phyloP scores from a whole-genome alignment of 2,113 vertebrate genomes.

The Malurus melanocephalus region DNA sequence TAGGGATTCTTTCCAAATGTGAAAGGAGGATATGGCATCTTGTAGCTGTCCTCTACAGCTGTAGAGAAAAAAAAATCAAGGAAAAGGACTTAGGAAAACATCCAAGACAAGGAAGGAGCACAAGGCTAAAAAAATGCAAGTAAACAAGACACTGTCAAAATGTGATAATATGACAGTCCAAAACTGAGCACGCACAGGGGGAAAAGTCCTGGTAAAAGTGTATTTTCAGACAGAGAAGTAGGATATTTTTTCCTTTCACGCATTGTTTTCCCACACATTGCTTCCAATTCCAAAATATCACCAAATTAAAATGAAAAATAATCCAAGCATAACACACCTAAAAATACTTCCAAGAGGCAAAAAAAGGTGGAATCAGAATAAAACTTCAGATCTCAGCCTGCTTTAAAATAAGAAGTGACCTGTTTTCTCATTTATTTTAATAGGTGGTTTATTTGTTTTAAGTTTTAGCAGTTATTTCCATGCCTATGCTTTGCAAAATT shows the following conservation, averaged over 20 bases:
- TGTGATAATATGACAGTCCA: neutral
- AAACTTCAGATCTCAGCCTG: neutral
- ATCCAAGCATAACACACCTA: conserved; percentile 67
- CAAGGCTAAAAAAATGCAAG: neutral
- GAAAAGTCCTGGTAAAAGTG: neutral
- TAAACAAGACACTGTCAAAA: neutral
- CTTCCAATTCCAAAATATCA: conserved; percentile 70
- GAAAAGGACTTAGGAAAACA: neutral
- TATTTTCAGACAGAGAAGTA: neutral
- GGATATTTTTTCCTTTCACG: neutral
- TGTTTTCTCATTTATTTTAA: conserved; percentile 16
- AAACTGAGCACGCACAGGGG: fast-evolving
- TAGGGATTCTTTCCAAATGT: neutral
- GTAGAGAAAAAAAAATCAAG: neutral
- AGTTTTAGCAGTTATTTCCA: conserved; percentile 46
- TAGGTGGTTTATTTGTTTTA: conserved; percentile 33
- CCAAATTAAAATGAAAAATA: conserved; percentile 54
- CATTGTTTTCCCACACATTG: conserved; percentile 62
- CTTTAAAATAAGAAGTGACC: conserved; percentile 16
- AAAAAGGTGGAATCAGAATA: neutral
- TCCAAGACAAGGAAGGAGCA: neutral
- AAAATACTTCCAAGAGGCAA: conserved; percentile 27
- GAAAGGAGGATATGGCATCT: neutral
- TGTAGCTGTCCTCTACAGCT: neutral
- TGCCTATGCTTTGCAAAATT: neutral